These are phyloP conservation scores for Coenobita brevimanus DNA, from an alignment of 1,140 invertebrate genomes.

Conservation along the genomic window DNA sequence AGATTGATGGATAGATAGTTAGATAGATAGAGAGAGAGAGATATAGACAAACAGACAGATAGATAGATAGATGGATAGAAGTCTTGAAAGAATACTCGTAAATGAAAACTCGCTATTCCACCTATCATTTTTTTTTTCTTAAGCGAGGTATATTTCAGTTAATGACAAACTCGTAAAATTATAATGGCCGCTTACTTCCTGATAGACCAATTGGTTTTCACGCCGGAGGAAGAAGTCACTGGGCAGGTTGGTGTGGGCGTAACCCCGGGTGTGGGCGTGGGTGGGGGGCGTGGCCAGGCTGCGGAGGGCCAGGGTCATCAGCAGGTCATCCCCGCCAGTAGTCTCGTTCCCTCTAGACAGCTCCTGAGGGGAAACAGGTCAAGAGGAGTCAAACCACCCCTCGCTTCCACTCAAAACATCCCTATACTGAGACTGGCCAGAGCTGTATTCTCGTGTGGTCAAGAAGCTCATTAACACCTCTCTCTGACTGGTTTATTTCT, in stretches of 20 bases:
- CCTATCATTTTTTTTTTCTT: neutral
- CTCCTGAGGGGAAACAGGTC: no score
- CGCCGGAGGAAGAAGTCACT: slow-evolving; percentile 34
- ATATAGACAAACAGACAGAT: no score
- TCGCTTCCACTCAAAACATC: no score
- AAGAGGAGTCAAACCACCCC: no score
- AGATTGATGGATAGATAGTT: no score
- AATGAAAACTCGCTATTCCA: neutral
- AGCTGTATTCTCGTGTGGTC: no score
- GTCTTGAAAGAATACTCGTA: no score
- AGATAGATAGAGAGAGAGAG: no score
- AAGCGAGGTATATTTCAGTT: neutral
- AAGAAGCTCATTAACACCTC: no score
- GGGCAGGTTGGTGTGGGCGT: neutral
- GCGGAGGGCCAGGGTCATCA: slow-evolving; percentile 46
- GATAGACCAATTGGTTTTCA: slow-evolving; percentile 51
- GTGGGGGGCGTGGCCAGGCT: slow-evolving; percentile 23
- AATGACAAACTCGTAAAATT: neutral
- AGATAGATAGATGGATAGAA: no score
- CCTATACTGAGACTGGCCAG: no score
- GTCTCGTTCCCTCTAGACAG: slow-evolving; percentile 25
- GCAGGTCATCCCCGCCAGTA: slow-evolving; percentile 9
- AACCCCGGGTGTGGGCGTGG: slow-evolving; percentile 38
- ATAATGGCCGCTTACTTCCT: slow-evolving; percentile 12
- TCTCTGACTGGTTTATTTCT: no score